Evolutionary conservation across 1,140 invertebrate genomes (phyloP), one percentile per base, ranked within the genome.

Genomic region (Riptortus pedestris): DNA sequence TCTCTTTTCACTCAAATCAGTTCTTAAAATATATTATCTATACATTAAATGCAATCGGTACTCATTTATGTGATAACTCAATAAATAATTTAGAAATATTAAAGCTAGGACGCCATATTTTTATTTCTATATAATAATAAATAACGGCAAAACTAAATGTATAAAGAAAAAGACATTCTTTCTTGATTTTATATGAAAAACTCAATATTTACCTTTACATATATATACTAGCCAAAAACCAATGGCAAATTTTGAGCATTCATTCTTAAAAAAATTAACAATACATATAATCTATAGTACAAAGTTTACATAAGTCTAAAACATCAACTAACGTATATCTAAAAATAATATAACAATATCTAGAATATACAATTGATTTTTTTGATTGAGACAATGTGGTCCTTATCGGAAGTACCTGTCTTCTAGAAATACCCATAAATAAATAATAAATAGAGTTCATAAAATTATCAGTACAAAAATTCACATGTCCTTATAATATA

Each of bases 311-410:
- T 60, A n/a, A 65, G 24, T 65, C 59, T 65, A 64, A 64, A 65
- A 65, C 64, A 65, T 65, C 55, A 65, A 65, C 64, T 65, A 65
- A 65, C 64, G 43, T 65, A 61, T 43, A 61, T 43, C 63, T 64
- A 64, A 64, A 61, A 51, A 48, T 62, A 65, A 65, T 61, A 52
- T 65, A 65, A 65, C 64, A 65, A 55, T 60, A 65, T 29, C 38
- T 60, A 51, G 31, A 63, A 65, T 33, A 52, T 65, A 51, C 57
- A 65, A 33, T 51, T 45, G 29, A n/a, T n/a, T 57, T 31, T 65
- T 65, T 65, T 65, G 63, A 64, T 64, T 64, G 55, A 64, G 51
- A 55, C 51, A 24, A 24, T 24, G 26, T 55, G 51, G 18, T 55
- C 51, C 51, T 55, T 55, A 24, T 55, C 14, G 18, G 14, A 55